A percentile compares a stretch with the other conserved stretches of the same genome.
phyloP scores from a whole-genome alignment of 2,113 vertebrate genomes.

The Papio anubis region DNA sequence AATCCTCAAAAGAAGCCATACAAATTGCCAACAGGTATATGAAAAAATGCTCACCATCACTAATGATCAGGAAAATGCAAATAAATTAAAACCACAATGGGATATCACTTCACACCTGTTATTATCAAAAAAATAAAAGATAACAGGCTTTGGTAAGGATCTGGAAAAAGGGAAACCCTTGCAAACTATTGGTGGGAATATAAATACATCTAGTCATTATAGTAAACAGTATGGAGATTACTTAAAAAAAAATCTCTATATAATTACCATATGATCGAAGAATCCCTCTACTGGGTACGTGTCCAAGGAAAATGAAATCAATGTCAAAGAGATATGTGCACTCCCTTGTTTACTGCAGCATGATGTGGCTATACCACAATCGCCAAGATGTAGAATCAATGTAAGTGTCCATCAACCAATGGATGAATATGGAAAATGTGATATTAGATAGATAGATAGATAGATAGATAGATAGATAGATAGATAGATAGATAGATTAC shows the following conservation, averaged over 20 bases:
- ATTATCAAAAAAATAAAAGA: background rate
- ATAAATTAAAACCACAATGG: background rate
- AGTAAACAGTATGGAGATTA: background rate
- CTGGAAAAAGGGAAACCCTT: background rate
- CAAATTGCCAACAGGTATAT: background rate
- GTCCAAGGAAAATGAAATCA: background rate
- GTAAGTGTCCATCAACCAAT: background rate
- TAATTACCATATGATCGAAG: background rate
- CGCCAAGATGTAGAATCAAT: background rate
- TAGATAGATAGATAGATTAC: background rate
- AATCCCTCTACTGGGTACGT: background rate
- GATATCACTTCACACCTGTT: background rate
- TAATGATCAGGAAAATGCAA: background rate
- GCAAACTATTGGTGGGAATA: background rate
- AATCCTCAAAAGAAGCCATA: background rate
- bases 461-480: too few species aligned
- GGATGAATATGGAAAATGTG: background rate
- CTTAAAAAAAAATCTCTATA: background rate
- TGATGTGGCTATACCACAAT: background rate
- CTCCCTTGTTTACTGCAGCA: background rate
- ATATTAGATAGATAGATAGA: too few species aligned
- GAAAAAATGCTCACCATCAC: background rate
- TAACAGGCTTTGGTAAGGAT: background rate
- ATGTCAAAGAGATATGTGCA: background rate
- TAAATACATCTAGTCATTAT: background rate